These are phyloP conservation scores for Bombyx mandarina DNA, from an alignment of 1,140 invertebrate genomes.

Conservation along the genomic window DNA sequence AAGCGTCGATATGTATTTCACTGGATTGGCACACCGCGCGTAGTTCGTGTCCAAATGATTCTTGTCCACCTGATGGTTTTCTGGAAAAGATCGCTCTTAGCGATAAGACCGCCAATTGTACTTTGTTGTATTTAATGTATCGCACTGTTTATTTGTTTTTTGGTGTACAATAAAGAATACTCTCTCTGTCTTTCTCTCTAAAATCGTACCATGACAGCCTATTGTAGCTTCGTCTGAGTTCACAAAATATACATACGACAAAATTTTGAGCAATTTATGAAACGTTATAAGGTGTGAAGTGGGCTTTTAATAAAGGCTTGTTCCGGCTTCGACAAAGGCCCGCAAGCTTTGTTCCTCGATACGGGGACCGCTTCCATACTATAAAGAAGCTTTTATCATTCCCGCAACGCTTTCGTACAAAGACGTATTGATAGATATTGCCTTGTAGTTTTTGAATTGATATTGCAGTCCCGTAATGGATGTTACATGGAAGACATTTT, in stretches of 20 bases:
- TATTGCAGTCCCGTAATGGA: not conserved
- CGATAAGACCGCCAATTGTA: too few relatives aligned
- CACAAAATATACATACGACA: conserved; percentile 7
- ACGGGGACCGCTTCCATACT: conserved; percentile 13
- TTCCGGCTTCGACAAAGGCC: conserved; percentile 18
- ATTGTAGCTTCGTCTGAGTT: conserved; percentile 6
- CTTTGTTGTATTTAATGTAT: too few relatives aligned
- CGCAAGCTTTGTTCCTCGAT: conserved; percentile 13
- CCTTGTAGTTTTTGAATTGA: conserved; percentile 7
- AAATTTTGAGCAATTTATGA: conserved; percentile 16
- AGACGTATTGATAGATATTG: conserved; percentile 9
- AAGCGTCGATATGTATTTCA: too few relatives aligned
- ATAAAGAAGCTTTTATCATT: conserved; percentile 18
- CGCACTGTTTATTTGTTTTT: too few relatives aligned
- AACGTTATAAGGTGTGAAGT: conserved; percentile 19
- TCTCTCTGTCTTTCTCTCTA: too few relatives aligned
- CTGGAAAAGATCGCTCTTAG: too few relatives aligned
- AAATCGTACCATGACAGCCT: too few relatives aligned
- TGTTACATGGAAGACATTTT: not conserved
- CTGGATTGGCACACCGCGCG: too few relatives aligned
- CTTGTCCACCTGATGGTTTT: too few relatives aligned
- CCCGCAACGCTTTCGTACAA: conserved; percentile 13
- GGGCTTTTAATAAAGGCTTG: conserved; percentile 23
- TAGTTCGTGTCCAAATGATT: too few relatives aligned
- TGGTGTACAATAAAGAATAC: too few relatives aligned